Evolutionary conservation across 2,888 invertebrate species (phyloP), one percentile per base, ranked within the genome.

Genomic region (Campaea margaritaria): DNA sequence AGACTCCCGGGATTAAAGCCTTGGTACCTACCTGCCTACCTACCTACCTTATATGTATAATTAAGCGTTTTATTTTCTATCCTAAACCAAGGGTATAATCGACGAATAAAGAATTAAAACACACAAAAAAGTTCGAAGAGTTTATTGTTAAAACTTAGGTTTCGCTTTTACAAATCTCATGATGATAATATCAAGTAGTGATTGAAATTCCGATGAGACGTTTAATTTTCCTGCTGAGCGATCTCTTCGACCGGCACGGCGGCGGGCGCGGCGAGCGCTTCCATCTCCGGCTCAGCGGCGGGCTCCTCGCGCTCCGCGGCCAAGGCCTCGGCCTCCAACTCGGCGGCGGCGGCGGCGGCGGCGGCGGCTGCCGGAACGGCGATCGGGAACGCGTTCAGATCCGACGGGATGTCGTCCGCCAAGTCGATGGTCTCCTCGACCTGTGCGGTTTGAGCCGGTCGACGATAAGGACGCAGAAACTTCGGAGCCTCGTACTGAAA

Each of bases 401-500:
- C 31, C 7, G 31, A 9, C 1, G 31, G 31, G 10, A 31, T 31
- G 8, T 31, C 31, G 31, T 31, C 31, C 31, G 7, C 31, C 31
- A 31, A 31, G 31, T 31, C 31, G 10, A 31, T 31, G 1, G 31
- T 31, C 9, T 7, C 31, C 31, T 31, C 7, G 1, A 9, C 31
- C 7, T 10, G 36, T 5, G 34, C 34, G 16, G 41, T 8, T 15
- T 41, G 9, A 1, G 11, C 21, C 0, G 43, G 21, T 12, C 16
- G 43, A 8, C 44, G 31, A 9, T 31, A 31, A 3, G 31, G 9
- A 27, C 41, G 41, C 15, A 41, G 10, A 27, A 28, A 44, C 13
- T 44, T 27, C 12, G 44, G 44, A 2, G 28, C 11, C 1, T 44
- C 13, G 13, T 28, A 44, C 44, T 44, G 44, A 13, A 44, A 44